Percentiles rank a stretch among this genome's conserved stretches.
phyloP scores from a whole-genome alignment of 2,113 vertebrate genomes.

The Cricetomys ansorgei region DNA sequence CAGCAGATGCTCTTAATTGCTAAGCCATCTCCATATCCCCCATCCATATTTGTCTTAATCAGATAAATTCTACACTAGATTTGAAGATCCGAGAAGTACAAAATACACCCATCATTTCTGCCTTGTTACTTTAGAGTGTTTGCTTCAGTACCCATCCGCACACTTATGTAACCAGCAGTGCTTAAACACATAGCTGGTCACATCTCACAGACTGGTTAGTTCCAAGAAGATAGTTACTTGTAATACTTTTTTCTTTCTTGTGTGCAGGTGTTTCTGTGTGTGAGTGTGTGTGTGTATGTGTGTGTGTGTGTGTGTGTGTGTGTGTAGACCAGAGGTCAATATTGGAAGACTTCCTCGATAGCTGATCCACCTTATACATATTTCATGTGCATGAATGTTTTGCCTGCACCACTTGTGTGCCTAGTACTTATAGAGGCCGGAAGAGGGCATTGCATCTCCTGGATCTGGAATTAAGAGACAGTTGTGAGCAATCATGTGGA shows the following conservation, averaged over 20 bases:
- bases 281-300: neutral
- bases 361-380: neutral
- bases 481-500: neutral
- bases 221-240: conserved; percentile 12
- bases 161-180: neutral
- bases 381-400: neutral
- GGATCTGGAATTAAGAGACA: neutral
- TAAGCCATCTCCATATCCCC: neutral
- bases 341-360: neutral
- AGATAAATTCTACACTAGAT: neutral
- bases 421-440: neutral
- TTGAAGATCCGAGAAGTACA: neutral
- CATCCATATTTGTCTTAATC: neutral
- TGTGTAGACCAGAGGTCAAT: neutral
- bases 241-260: neutral
- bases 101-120: neutral
- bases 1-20: neutral
- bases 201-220: neutral
- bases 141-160: neutral
- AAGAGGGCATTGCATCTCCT: neutral
- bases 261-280: neutral
- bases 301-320: neutral
- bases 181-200: neutral
- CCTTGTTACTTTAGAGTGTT: neutral
- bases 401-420: neutral